Evolutionary conservation across 2,888 invertebrate genomes (phyloP).

Genomic region (Dusona sp.): DNA sequence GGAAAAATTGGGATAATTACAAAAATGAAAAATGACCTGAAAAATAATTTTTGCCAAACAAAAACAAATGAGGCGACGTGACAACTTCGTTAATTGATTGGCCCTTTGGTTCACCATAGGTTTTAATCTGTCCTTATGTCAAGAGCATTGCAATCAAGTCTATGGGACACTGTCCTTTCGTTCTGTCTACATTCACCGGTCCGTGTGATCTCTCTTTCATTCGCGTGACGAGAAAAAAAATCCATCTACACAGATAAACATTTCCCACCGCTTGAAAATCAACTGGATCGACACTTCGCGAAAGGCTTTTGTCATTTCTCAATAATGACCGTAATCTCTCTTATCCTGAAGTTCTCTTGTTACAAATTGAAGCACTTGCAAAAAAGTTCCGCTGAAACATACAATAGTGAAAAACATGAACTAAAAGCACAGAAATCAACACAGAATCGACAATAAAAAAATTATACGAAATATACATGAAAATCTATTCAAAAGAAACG

Average conservation of each 20-base stretch:
- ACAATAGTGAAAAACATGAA: background rate
- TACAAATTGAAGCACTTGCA: background rate
- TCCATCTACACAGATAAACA: background rate
- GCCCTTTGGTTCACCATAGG: conserved; percentile 51
- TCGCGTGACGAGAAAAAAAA: background rate
- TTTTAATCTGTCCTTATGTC: conserved; percentile 52
- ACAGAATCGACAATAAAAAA: too few relatives aligned
- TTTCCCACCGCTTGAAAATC: background rate
- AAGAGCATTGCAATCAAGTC: conserved; percentile 11
- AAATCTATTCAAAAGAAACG: too few relatives aligned
- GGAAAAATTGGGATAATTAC: background rate
- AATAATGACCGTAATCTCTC: background rate
- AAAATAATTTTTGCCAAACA: background rate
- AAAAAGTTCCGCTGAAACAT: background rate
- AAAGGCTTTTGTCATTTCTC: background rate
- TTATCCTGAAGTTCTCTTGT: background rate
- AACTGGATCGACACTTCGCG: background rate
- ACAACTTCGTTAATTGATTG: conserved; percentile 65
- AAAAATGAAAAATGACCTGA: background rate
- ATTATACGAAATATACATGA: too few relatives aligned
- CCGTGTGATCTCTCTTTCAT: background rate
- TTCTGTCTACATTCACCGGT: background rate
- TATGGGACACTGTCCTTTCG: conserved; percentile 19
- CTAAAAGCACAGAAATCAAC: too few relatives aligned
- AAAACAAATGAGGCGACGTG: conserved; percentile 12